Percentiles rank a stretch among this genome's conserved stretches.
phyloP scores from a whole-genome alignment of 2,888 invertebrate genomes.

The Elysia crispata region DNA sequence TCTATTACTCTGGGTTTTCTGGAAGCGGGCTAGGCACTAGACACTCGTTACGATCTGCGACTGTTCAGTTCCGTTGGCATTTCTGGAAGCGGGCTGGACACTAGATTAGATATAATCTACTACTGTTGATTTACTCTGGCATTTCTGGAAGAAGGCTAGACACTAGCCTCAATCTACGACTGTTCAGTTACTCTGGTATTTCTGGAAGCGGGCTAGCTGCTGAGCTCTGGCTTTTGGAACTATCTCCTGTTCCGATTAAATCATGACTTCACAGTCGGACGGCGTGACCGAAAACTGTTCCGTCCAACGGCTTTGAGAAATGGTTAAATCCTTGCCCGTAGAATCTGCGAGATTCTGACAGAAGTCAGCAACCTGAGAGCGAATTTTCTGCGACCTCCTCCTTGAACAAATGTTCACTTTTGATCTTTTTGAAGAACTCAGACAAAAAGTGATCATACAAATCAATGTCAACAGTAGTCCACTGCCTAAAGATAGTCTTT shows the following conservation, averaged over 20 bases:
- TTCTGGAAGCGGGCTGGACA: too few relatives aligned
- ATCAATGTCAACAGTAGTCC: conserved; percentile 45
- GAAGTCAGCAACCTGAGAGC: conserved; percentile 27
- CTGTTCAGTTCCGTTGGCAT: too few relatives aligned
- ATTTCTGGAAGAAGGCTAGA: too few relatives aligned
- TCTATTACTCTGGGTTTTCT: too few relatives aligned
- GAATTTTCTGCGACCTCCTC: conserved; percentile 45
- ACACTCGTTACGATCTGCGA: too few relatives aligned
- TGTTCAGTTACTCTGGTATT: too few relatives aligned
- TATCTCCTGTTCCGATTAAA: conserved; percentile 47
- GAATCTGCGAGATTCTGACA: conserved; percentile 13
- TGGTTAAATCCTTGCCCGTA: neutral
- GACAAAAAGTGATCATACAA: conserved; percentile 45
- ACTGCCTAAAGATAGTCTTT: neutral
- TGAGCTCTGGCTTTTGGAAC: conserved; percentile 27
- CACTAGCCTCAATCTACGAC: too few relatives aligned
- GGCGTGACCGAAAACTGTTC: conserved; percentile 46
- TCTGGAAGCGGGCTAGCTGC: neutral
- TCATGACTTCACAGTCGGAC: conserved; percentile 51
- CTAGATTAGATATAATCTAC: too few relatives aligned
- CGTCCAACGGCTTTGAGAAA: conserved; percentile 52
- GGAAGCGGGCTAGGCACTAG: too few relatives aligned
- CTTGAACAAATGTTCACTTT: conserved; percentile 33
- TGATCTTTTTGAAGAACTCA: conserved; percentile 33
- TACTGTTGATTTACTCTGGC: too few relatives aligned